Conservation (phyloP, 2,113 vertebrate genomes). For the Indicator indicator region DNA sequence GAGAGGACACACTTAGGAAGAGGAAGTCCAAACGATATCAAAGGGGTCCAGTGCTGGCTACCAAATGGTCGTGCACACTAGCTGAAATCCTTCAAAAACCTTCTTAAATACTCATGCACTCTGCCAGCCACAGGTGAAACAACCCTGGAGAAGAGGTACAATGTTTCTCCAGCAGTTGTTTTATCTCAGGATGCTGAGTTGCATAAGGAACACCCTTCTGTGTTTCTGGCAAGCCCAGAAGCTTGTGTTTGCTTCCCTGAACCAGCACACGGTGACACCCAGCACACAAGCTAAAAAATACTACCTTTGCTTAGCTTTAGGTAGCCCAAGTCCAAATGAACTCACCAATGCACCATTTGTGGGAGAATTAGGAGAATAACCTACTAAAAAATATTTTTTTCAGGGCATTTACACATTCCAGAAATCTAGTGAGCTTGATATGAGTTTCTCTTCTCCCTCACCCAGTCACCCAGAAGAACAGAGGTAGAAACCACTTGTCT, state of each 20-base stretch:
- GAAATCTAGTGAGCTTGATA: neutral
- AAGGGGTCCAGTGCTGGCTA: neutral
- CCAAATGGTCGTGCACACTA: neutral
- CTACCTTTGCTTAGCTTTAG: neutral
- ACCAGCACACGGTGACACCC: neutral
- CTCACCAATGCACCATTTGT: neutral
- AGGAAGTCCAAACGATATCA: accelerated
- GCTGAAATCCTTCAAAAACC: neutral
- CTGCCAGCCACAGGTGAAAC: neutral
- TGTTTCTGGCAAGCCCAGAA: neutral
- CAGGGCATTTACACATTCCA: neutral
- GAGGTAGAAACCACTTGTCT: slow-evolving; percentile 17
- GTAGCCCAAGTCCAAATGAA: neutral
- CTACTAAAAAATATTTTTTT: neutral
- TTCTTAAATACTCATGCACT: neutral
- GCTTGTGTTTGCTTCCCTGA: neutral
- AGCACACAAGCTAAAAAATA: neutral
- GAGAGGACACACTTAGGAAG: neutral
- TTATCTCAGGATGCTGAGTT: neutral
- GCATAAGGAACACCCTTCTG: neutral
- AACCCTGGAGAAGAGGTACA: neutral
- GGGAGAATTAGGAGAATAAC: neutral
- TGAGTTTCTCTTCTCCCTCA: neutral
- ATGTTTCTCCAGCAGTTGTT: neutral
- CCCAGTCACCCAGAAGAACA: neutral